phyloP scores from a whole-genome alignment of 2,797 vertebrate species.

The Euphonia xanthogaster region DNA sequence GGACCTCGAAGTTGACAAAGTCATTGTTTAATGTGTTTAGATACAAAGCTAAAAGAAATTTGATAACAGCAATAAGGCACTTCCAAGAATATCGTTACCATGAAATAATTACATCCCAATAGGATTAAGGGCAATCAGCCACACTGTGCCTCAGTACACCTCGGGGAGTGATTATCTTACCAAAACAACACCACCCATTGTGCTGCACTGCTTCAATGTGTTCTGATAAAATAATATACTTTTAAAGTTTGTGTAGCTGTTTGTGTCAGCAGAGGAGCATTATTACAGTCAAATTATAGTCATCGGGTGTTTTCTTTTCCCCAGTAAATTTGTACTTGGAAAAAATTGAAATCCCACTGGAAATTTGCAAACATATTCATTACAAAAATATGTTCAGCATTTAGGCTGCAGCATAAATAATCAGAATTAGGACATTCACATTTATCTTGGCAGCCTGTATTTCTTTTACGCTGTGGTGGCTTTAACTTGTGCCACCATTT shows the following conservation, averaged over 20 bases:
- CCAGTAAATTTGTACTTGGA: neutral
- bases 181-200: constrained; percentile 55
- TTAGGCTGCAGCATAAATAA: constrained; percentile 16
- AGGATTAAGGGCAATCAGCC: constrained; percentile 70
- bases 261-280: neutral
- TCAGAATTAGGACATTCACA: constrained; percentile 36
- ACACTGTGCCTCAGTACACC: constrained; percentile 31
- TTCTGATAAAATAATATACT: constrained; percentile 45
- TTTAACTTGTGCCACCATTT: constrained; percentile 31
- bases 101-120: constrained; percentile 74
- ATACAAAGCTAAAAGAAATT: constrained; percentile 63
- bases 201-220: constrained; percentile 58
- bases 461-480: neutral
- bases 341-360: neutral
- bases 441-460: neutral
- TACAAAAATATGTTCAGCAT: constrained; percentile 9
- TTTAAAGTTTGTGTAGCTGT: neutral
- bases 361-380: constrained; percentile 3
- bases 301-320: neutral
- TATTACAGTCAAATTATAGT: neutral
- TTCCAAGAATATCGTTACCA: constrained; percentile 51
- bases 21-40: constrained; percentile 67
- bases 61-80: constrained; percentile 59
- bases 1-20: constrained; percentile 67
- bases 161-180: constrained; percentile 63